Evolutionary conservation across 2,797 vertebrate genomes (phyloP), one percentile per base, ranked within the genome.

Genomic region (Aplochiton taeniatus): DNA sequence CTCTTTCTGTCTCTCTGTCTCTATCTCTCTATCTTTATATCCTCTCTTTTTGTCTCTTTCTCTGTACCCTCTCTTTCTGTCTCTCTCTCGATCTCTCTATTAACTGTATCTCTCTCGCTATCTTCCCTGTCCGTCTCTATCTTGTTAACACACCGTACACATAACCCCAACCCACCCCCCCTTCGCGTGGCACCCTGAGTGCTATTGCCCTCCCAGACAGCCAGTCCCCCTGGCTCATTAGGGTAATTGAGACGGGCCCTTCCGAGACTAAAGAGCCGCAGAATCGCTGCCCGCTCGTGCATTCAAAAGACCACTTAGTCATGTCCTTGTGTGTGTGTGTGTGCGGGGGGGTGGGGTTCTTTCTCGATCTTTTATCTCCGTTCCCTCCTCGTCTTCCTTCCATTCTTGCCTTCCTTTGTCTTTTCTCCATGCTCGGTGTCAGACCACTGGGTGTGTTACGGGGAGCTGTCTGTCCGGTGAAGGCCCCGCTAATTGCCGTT

Each of bases 191-290:
- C 65, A 79, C 68, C 74, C 52, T 69, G 62, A 57, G 69, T 76
- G 72, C 79, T n/a, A 13, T 63, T 69, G 65, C 73, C 64, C 79
- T 78, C 72, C 71, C 66, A 46, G 65, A 74, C 79, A 87, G 80
- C 69, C 66, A 62, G 80, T 88, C 85, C 75, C 82, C 85, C 80
- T 70, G 78, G 77, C 86, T 90, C 87, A 88, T 91, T 89, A 90
- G 83, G 82, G 82, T 88, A 89, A 91, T 86, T 87, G 83, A 91
- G 88, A 90, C 73, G 78, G 84, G 82, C 79, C 83, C 85, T 86
- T 79, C 70, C 17, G 72, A 86, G 86, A 90, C 80, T 85, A 79
- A 85, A 87, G 85, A 86, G 80, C 82, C 75, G 74, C 77, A 78
- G 83, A 88, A 82, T 84, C 79, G 80, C 83, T 80, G 77, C 65